Evolutionary conservation across 2,797 vertebrate genomes (phyloP), one percentile per base, ranked within the genome.

Genomic region (Linurgus olivaceus): DNA sequence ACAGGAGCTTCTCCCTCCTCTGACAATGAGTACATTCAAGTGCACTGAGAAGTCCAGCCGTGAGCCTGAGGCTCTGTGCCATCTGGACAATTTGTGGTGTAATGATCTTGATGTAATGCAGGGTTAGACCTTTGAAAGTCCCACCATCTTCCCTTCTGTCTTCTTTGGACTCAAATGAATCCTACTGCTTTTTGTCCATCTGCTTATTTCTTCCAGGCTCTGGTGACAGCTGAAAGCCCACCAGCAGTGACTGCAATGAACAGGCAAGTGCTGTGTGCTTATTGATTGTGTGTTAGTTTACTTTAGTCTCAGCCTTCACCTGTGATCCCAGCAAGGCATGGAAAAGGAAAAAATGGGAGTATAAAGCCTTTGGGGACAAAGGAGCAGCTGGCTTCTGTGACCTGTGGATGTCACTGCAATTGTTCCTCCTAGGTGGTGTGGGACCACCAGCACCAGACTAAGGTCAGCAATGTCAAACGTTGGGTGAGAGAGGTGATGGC

Each of bases 101-200:
- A 95, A 96, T 93, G 93, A 84, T 96, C 96, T 93, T 94, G 93
- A 94, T 96, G 96, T 96, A 96, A 97, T 94, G 87, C 93, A 96
- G 83, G 61, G 91, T 94, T 94, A 97, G 95, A 91, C 70, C 94
- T 96, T 40, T 94, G 71, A 68, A 94, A 94, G 82, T 86, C 73
- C 35, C 73, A 90, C 93, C 82, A 92, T 90, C 86, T 88, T 93
- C 86, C 95, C 91, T 31, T 96, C 94, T 97, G 96, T 94, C 94
- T 88, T 71, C 88, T 91, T 91, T 91, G 79, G 89, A 94, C 20
- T 91, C 63, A 93, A 59, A 37, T 93, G 88, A 84, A 84, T 86
- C 93, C 93, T 90, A 91, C 85, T 93, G 95, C 42, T 88, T 94
- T 94, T 88, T 86, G 92, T 91, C 95, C 96, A 96, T 96, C 94